Evolutionary conservation across 2,113 vertebrate species (phyloP).

Genomic region (Pogona vitticeps): DNA sequence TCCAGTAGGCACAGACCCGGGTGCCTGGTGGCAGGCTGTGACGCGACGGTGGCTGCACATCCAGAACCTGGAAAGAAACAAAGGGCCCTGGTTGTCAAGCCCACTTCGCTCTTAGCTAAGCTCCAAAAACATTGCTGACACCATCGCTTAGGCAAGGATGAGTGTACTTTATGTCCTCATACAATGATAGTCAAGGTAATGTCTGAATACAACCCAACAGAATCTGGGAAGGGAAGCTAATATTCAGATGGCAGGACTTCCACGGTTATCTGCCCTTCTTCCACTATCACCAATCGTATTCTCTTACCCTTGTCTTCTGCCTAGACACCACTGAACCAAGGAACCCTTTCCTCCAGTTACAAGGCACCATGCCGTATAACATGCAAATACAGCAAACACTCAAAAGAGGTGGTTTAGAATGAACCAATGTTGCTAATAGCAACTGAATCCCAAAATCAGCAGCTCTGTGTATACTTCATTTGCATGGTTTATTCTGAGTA

Average conservation of each 20-base stretch:
- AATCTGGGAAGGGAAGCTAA: neutral
- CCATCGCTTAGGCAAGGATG: neutral
- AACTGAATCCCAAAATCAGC: neutral
- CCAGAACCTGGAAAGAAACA: conserved; percentile 81
- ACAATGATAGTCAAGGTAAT: neutral
- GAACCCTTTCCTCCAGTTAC: neutral
- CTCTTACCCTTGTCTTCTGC: neutral
- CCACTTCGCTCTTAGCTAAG: neutral
- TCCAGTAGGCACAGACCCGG: conserved; percentile 95
- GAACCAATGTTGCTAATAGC: neutral
- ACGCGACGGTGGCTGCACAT: conserved; percentile 86
- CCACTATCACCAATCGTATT: neutral
- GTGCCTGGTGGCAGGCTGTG: conserved; percentile 83
- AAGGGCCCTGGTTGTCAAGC: conserved; percentile 1
- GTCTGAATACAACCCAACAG: neutral
- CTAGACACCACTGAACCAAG: neutral
- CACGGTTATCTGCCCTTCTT: neutral
- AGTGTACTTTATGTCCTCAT: neutral
- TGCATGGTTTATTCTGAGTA: neutral
- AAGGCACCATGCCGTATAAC: neutral
- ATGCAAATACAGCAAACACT: neutral
- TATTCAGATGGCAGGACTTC: neutral
- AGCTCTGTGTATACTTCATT: neutral
- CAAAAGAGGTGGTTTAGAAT: neutral
- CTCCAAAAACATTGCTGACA: neutral